phyloP scores from a whole-genome alignment of 1,140 invertebrate genomes.

The Papilio dardanus region DNA sequence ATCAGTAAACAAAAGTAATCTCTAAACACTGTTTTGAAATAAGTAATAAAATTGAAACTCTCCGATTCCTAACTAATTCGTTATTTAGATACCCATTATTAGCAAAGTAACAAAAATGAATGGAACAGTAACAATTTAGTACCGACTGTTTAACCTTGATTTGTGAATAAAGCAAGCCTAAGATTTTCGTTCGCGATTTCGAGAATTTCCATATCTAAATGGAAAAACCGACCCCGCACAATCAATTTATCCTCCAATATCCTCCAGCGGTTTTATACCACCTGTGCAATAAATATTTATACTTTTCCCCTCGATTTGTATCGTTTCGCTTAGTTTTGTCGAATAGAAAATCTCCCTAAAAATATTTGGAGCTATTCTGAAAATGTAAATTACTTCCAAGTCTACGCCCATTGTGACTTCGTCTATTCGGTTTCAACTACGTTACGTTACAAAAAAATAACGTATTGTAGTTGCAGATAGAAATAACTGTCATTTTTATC shows the following conservation, averaged over 20 bases:
- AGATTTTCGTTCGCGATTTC: conserved; percentile 80
- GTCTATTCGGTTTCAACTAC: background rate
- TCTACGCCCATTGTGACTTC: conserved; percentile 3
- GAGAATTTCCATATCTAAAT: conserved; percentile 82
- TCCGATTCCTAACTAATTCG: background rate
- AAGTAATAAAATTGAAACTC: background rate
- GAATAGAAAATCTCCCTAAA: conserved; percentile 52
- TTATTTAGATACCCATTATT: background rate
- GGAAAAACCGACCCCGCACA: conserved; percentile 80
- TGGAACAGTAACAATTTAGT: conserved; percentile 33
- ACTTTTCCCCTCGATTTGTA: conserved; percentile 72
- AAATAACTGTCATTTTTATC: background rate
- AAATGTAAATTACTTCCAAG: conserved; percentile 17
- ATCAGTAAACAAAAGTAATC: too few relatives aligned
- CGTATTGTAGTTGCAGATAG: background rate
- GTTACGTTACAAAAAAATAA: background rate
- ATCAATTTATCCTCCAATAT: conserved; percentile 82
- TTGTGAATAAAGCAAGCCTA: conserved; percentile 78
- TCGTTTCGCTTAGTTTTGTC: conserved; percentile 56
- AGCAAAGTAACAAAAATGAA: conserved; percentile 22
- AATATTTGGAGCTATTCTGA: conserved; percentile 36
- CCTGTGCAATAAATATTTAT: conserved; percentile 82
- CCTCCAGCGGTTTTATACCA: conserved; percentile 79
- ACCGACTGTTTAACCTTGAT: conserved; percentile 61
- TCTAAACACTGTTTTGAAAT: background rate